Base-by-base conservation (phyloP, 2,113 vertebrate genomes). In the Apteryx mantelli region DNA sequence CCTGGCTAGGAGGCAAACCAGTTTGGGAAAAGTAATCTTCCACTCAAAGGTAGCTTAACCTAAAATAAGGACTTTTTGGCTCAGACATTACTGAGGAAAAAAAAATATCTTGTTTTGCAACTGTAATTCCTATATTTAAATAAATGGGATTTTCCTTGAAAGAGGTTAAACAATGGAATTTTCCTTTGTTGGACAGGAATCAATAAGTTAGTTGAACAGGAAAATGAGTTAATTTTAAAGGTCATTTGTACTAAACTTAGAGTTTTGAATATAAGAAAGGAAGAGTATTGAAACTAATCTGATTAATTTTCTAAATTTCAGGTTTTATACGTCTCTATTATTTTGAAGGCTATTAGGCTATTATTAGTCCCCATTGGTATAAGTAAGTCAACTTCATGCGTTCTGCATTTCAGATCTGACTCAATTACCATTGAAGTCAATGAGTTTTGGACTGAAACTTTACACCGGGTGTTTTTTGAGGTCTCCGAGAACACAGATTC, bases 71-170 rank as follows among this genome's bases (percentile, higher is more conserved):
- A 86, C 69, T 30, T 95, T 63, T 90, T 96, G 89, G 76, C 96
- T 96, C 44, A 28, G 69, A 85, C 75, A 86, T 75, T 84, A 52
- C n/a, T 94, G 89, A 81, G 91, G 95, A 97, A 97, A 97, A 91
- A 71, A 53, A 26, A 91, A 70, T 55, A 25, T 40, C 85, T 91
- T n/a, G 0, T 85, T 97, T 97, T 95, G 95, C 83, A 90, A 85
- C 78, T 30, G 3, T 85, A 89, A 95, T 95, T 96, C 93, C 91
- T 92, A 65, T 83, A 76, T 88, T 94, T 93, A 94, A 95, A 91
- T 86, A 92, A 96, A 91, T 55, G 65, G 92, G 91, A 94, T 97
- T 97, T 98, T 97, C 95, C 95, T 93, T 96, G 64, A 74, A 73
- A 96, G 73, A 90, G 69, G 60, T 88, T 82, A 85, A 96, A 83